A percentile compares a stretch with the other conserved stretches of the same genome.
Conservation (phyloP, 1,140 invertebrate genomes). For the Monomorium pharaonis region DNA sequence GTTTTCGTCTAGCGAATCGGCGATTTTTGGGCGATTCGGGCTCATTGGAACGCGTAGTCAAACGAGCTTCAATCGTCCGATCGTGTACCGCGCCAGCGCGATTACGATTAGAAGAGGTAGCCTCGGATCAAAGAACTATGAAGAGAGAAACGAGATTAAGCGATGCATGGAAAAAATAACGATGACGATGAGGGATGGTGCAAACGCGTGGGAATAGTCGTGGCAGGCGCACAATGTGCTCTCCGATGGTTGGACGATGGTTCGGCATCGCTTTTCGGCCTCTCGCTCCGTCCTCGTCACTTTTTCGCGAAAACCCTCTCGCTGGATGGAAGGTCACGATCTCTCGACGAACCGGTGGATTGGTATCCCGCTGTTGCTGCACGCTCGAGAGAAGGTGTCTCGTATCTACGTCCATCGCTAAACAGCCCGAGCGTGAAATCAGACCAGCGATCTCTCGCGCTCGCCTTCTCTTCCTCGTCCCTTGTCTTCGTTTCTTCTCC, state of each 20-base stretch:
- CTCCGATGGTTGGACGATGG: neutral
- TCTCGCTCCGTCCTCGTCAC: constrained; percentile 53
- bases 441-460: constrained; percentile 77
- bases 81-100: too few relatives aligned
- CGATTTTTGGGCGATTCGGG: neutral
- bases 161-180: neutral
- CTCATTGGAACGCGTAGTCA: neutral
- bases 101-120: too few relatives aligned
- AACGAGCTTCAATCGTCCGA: neutral
- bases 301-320: constrained; percentile 71
- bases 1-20: neutral
- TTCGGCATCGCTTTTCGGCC: constrained; percentile 38
- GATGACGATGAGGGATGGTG: neutral
- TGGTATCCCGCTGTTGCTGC: constrained; percentile 74
- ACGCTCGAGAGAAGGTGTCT: constrained; percentile 79
- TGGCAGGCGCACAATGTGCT: neutral
- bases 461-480: constrained; percentile 53
- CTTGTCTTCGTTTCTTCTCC: constrained; percentile 30
- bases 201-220: constrained; percentile 27
- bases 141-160: neutral
- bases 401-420: constrained; percentile 82
- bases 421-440: constrained; percentile 82
- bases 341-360: constrained; percentile 69
- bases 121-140: neutral
- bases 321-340: constrained; percentile 70